These are phyloP conservation scores for Ornithoptera alexandrae DNA, from an alignment of 2,888 invertebrate species.

Conservation along the genomic window DNA sequence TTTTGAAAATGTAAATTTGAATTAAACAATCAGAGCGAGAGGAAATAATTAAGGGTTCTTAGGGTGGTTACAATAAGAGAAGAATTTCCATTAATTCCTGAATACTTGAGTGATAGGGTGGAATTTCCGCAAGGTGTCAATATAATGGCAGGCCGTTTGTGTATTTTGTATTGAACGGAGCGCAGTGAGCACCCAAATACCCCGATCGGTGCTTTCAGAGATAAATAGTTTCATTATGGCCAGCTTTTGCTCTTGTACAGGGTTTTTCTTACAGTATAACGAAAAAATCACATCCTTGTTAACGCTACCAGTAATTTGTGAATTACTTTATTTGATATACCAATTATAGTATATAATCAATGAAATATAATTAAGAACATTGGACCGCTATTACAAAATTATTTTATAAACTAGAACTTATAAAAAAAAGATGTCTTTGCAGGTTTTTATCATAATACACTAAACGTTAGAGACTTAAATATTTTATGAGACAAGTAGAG, in stretches of 20 bases:
- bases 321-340: background rate
- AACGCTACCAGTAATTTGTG: too few species aligned
- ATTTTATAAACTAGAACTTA: too few species aligned
- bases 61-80: slow-evolving; percentile 19
- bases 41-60: slow-evolving; percentile 3
- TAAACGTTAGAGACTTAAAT: too few species aligned
- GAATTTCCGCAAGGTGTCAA: slow-evolving; percentile 35
- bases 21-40: too few species aligned
- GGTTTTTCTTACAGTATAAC: slow-evolving; percentile 46
- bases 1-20: too few species aligned
- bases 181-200: slow-evolving; percentile 42
- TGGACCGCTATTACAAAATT: too few species aligned
- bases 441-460: too few species aligned
- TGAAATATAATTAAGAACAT: too few species aligned
- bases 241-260: slow-evolving; percentile 62
- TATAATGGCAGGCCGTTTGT: slow-evolving; percentile 33
- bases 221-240: slow-evolving; percentile 75
- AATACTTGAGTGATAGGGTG: slow-evolving; percentile 32
- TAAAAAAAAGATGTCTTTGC: too few species aligned
- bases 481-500: too few species aligned
- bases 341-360: too few species aligned
- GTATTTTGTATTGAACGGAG: slow-evolving; percentile 41
- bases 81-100: slow-evolving; percentile 27
- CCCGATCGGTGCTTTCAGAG: slow-evolving; percentile 60
- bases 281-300: slow-evolving; percentile 6